Evolutionary conservation across 2,888 invertebrate species (phyloP).

Genomic region (Vandiemenella viatica): DNA sequence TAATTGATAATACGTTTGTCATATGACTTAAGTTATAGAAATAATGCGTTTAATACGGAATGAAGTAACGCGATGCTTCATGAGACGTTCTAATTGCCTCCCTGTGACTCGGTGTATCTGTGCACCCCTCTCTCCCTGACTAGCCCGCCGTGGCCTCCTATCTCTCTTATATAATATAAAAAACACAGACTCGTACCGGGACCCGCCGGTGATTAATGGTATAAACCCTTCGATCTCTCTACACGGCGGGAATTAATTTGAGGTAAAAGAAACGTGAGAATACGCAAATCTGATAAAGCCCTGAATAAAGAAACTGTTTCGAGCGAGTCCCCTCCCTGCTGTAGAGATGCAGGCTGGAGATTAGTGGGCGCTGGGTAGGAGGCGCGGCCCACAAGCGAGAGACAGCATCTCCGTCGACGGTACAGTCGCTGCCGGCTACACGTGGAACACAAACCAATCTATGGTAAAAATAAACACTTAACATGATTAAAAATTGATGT

Average conservation of each 20-base stretch:
- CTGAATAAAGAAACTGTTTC: slow-evolving; percentile 14
- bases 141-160: background rate
- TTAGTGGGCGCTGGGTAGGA: slow-evolving; percentile 1
- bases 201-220: slow-evolving; percentile 9
- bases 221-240: slow-evolving; percentile 9
- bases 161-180: background rate
- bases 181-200: background rate
- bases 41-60: no score
- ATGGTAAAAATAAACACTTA: no score
- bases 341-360: slow-evolving; percentile 1
- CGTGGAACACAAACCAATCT: no score
- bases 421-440: no score
- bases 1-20: no score
- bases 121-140: no score
- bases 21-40: no score
- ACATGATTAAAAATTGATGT: no score
- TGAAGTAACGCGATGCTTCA: no score
- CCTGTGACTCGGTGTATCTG: no score
- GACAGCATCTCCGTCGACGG: no score
- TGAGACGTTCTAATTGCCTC: no score
- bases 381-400: slow-evolving; percentile 2
- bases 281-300: slow-evolving; percentile 31
- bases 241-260: slow-evolving; percentile 14
- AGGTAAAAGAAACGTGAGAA: slow-evolving; percentile 28
- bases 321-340: slow-evolving; percentile 5